Conservation (phyloP, 2,113 vertebrate genomes). For the Eurypyga helias region DNA sequence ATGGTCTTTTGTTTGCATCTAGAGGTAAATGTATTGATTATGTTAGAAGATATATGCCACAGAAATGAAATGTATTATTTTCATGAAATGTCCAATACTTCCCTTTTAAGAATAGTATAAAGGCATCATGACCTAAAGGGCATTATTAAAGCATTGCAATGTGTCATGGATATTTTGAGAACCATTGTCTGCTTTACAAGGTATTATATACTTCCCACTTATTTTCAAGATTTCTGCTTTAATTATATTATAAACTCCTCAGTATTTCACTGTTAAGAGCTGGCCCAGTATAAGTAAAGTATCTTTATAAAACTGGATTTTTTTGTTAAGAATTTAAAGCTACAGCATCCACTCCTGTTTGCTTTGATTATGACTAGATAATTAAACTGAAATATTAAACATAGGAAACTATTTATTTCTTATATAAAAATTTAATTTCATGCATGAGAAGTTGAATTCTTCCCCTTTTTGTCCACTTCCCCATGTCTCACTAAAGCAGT, state of each 20-base stretch:
- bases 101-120: not conserved
- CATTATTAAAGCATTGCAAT: not conserved
- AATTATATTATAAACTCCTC: constrained; percentile 24
- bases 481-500: not conserved
- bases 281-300: not conserved
- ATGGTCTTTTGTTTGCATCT: not conserved
- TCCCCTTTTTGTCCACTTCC: constrained; percentile 12
- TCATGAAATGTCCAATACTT: not conserved
- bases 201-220: not conserved
- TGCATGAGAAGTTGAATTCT: constrained; percentile 21
- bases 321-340: not conserved
- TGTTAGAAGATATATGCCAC: not conserved
- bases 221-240: constrained; percentile 16
- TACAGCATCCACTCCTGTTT: not conserved
- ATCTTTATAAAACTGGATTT: not conserved
- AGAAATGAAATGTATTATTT: not conserved
- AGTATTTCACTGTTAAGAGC: not conserved
- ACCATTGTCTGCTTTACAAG: not conserved
- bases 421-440: constrained; percentile 17
- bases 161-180: constrained; percentile 3
- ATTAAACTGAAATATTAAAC: constrained; percentile 16
- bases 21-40: not conserved
- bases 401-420: constrained; percentile 23
- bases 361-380: constrained; percentile 15
- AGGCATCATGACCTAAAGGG: not conserved